Evolutionary conservation across 2,797 vertebrate genomes (phyloP).

Genomic region (Malurus splendens): DNA sequence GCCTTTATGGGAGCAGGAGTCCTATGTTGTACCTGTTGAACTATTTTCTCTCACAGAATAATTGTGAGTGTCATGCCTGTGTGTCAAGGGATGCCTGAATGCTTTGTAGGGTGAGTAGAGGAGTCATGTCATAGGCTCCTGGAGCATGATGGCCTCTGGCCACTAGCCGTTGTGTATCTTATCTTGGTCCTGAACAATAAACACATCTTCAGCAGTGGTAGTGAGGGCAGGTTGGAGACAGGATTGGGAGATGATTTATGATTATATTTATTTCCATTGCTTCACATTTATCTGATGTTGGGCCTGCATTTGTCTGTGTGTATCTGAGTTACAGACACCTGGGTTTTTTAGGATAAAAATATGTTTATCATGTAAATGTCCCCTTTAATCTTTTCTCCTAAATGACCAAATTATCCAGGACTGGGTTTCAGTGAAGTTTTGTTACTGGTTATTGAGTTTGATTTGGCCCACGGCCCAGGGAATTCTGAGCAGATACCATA

Average conservation of each 20-base stretch:
- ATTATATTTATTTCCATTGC: background rate
- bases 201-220: background rate
- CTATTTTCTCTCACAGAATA: background rate
- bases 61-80: accelerated
- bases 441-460: background rate
- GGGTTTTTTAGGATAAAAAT: background rate
- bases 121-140: background rate
- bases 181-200: background rate
- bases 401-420: background rate
- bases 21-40: background rate
- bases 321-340: background rate
- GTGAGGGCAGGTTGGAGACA: background rate
- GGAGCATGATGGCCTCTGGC: background rate
- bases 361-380: background rate
- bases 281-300: background rate
- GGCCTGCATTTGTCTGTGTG: background rate
- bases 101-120: background rate
- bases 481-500: background rate
- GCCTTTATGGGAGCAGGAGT: background rate
- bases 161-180: background rate
- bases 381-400: background rate
- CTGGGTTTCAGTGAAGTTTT: background rate
- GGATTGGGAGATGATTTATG: background rate
- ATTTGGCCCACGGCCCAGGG: accelerated
- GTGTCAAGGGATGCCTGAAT: accelerated